Percentiles rank a stretch among this genome's conserved stretches.
phyloP scores from a whole-genome alignment of 1,140 invertebrate species.

The Drosophila mauritiana region DNA sequence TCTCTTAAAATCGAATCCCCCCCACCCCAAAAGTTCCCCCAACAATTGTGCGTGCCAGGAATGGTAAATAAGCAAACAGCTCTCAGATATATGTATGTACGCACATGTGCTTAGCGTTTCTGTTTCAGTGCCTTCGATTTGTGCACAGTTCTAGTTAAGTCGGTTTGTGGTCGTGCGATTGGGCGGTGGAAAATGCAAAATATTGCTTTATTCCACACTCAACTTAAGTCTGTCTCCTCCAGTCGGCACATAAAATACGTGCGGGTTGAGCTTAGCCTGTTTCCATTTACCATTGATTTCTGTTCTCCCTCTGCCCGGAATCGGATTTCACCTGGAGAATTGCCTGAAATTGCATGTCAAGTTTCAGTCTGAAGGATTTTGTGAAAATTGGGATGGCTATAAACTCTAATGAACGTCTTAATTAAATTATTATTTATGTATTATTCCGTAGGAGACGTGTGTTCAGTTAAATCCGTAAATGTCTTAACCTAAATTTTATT shows the following conservation, averaged over 20 bases:
- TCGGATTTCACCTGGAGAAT: constrained; percentile 26
- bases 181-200: constrained; percentile 7
- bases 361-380: not conserved
- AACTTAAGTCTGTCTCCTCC: not conserved
- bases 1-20: constrained; percentile 1
- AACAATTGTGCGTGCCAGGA: constrained; percentile 37
- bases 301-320: not conserved
- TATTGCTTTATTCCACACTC: constrained; percentile 9
- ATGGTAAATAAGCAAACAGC: constrained; percentile 21
- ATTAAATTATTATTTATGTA: not conserved
- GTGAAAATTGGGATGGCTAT: not conserved
- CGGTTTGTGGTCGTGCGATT: constrained; percentile 1
- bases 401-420: not conserved
- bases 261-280: constrained; percentile 12
- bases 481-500: too few relatives aligned
- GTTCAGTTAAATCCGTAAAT: too few relatives aligned
- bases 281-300: constrained; percentile 45
- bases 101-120: constrained; percentile 24
- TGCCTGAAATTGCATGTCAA: constrained; percentile 22
- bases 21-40: not conserved
- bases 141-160: constrained; percentile 8
- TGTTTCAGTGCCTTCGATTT: constrained; percentile 11
- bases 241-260: constrained; percentile 26
- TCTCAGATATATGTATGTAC: not conserved
- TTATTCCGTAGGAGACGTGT: too few relatives aligned